A percentile compares a stretch with the other conserved stretches of the same genome.
Evolutionary conservation across 2,797 vertebrate genomes (phyloP).

Genomic region (Balearica regulorum): DNA sequence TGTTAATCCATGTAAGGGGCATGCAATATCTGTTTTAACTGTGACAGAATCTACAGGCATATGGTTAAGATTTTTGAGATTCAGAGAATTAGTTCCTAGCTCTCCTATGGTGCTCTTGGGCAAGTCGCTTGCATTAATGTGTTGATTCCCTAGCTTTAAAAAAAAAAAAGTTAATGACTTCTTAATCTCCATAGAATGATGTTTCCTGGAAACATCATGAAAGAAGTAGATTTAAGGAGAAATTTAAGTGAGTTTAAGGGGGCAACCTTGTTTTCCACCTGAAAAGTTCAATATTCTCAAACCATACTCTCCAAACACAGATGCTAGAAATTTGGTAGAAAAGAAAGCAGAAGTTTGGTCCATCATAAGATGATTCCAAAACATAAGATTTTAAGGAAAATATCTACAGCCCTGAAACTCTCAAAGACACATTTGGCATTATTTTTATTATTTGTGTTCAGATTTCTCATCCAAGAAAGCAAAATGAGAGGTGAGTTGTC

Average conservation of each 20-base stretch:
- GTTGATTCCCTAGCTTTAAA: background rate
- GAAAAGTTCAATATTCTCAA: background rate
- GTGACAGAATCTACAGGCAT: background rate
- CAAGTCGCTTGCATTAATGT: background rate
- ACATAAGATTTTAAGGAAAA: background rate
- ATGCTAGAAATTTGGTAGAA: background rate
- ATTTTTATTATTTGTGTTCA: background rate
- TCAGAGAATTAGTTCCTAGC: background rate
- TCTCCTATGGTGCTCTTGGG: background rate
- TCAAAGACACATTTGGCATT: background rate
- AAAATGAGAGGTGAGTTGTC: background rate
- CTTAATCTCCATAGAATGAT: background rate
- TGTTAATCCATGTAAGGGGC: background rate
- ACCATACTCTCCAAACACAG: background rate
- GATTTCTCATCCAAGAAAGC: background rate
- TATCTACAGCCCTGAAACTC: background rate
- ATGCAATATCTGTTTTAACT: background rate
- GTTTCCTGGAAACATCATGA: background rate
- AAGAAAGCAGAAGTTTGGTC: background rate
- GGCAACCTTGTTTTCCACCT: background rate
- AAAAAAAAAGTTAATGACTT: background rate
- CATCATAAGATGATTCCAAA: background rate
- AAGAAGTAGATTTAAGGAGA: background rate
- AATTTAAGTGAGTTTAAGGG: background rate
- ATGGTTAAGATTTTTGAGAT: background rate